Base-by-base conservation (phyloP, 2,797 vertebrate genomes). In the Tenualosa ilisha region DNA sequence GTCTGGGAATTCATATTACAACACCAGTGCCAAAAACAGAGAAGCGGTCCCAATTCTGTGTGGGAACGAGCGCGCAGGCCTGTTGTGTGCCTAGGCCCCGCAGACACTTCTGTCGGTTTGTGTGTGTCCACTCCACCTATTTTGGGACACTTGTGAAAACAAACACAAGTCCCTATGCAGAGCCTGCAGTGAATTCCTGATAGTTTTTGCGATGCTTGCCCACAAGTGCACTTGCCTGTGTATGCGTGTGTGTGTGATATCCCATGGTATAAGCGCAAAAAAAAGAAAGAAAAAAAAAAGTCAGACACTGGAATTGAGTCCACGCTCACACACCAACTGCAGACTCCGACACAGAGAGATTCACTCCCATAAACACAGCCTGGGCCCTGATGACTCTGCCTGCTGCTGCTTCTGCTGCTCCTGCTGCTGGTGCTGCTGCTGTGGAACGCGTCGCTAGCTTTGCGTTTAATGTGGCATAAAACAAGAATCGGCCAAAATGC, bases 1-100 rank as follows among this genome's bases (percentile, higher is more conserved):
- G 72, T 79, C 72, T 79, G 72, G 72, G 37, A 79, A 43, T 79
- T 79, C 72, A 79, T 79, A 79, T 79, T 79, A 43, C 40, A 79
- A 40, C 72, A 79, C 0, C 72, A 79, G 72, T 22, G 72, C 72
- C 72, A 79, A 79, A 79, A 79, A 79, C 22, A 22, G 68, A 6
- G 72, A 79, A 46, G 72, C 15, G 6, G 46, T 79, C 72, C 20
- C 37, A 8, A 20, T 79, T 43, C 72, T 40, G 20, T 3, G 31
- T 24, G 26, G 24, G 37, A 79, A 40, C 6, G 15, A 46, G 17
- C 9, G 65, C 50, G 8, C 50, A 12, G 50, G 50, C 50, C 7
- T 51, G 8, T 2, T 51, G 54, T 56, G 72, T 79, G 72, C 20
- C 72, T 1, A 43, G 72, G 40, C 37, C 40, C 72, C 6, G 40